Conservation (phyloP, 2,888 invertebrate species). For the Epistrophe eligans region DNA sequence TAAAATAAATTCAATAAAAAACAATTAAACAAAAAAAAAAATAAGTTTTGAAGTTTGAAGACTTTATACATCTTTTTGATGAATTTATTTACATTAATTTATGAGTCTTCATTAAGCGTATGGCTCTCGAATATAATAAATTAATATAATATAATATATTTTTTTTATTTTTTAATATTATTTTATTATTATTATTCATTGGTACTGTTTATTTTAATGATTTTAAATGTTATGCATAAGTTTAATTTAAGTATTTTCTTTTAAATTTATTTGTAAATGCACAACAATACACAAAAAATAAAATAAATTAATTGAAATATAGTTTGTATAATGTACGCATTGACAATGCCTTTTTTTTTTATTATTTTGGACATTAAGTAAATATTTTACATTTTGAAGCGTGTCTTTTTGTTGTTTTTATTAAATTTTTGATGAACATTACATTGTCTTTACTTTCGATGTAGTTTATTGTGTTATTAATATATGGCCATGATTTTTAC, state of each 20-base stretch:
- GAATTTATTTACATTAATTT: conserved; percentile 1
- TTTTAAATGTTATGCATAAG: not conserved
- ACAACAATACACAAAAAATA: conserved; percentile 32
- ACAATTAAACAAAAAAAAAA: not conserved
- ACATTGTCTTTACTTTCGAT: conserved; percentile 47
- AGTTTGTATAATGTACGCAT: not conserved
- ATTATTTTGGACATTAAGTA: not conserved
- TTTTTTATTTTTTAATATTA: not conserved
- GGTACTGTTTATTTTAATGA: not conserved
- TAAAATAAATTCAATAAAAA: not conserved
- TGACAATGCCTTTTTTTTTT: not conserved
- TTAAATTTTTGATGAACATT: conserved; percentile 25
- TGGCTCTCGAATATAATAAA: not conserved
- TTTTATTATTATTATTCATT: not conserved
- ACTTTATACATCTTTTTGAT: not conserved
- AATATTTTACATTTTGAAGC: not conserved
- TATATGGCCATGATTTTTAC: conserved; percentile 35
- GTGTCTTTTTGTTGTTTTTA: not conserved
- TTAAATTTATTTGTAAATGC: not conserved
- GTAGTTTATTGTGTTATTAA: conserved; percentile 60
- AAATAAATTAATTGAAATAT: conserved; percentile 16
- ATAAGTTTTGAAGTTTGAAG: not conserved
- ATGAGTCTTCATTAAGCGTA: not conserved
- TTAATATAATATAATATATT: not conserved
- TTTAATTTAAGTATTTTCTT: not conserved